Evolutionary conservation across 2,888 invertebrate species (phyloP), one percentile per base, ranked within the genome.

Genomic region (Sussaba pulchella): DNA sequence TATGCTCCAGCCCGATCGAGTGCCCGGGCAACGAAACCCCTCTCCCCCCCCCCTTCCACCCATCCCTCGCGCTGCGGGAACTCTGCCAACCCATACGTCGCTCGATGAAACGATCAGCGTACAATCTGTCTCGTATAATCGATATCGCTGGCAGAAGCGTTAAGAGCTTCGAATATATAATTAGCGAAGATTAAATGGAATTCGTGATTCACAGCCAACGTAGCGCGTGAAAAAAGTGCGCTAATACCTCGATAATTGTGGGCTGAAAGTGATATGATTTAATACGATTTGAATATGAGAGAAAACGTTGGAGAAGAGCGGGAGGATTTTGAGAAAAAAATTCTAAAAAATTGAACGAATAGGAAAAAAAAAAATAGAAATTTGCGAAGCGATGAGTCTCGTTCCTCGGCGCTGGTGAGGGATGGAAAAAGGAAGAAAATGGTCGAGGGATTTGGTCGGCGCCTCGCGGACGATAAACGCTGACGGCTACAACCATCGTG

Each of bases 211-310:
- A 26, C 50, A 17, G 61, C 47, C 14, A 67, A 43, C 82, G 84
- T 57, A 72, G 82, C 71, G 71, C 39, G 61, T 67, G 57, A 82
- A 82, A 84, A 84, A 82, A 89, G 70, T 73, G 87, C 87, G 87
- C 85, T 90, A 89, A 89, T 90, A 87, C 87, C 86, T 87, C 87
- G 90, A 90, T 90, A 89, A 90, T 90, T 89, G 89, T 88, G 84
- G 87, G 86, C 88, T 89, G 88, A 87, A 88, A 86, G 86, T 88
- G 88, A 89, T 89, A 89, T 88, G 89, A 89, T 89, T 89, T 89
- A 89, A 88, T 87, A 85, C 19, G 43, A 69, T 81, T 45, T 19
- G 45, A 74, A 57, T 45, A 73, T 12, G 31, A 54, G 31, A 50
- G 54, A 17, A 14, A 9, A 47, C 36, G 41, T 26, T 2, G 10